These are phyloP conservation scores for Polypedilum pembai DNA, from an alignment of 1,140 invertebrate species.

Conservation along the genomic window DNA sequence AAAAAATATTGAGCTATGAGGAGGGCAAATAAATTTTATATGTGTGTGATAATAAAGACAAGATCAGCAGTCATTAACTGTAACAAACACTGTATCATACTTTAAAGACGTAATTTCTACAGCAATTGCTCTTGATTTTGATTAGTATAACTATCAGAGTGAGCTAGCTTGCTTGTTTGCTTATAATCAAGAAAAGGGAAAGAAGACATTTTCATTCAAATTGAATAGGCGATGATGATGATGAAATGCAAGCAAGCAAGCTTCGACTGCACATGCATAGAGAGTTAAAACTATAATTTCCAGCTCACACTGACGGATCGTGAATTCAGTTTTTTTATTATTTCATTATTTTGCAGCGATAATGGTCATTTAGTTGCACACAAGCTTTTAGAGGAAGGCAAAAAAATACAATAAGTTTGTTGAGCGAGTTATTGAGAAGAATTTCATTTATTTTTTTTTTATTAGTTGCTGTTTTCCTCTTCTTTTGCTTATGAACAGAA, in stretches of 20 bases:
- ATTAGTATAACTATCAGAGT: neutral
- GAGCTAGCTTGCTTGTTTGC: neutral
- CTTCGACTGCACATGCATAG: neutral
- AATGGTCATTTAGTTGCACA: slow-evolving; percentile 2
- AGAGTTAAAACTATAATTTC: neutral
- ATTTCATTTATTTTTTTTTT: neutral
- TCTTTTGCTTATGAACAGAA: too few species aligned
- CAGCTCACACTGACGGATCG: neutral
- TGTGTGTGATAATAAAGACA: neutral
- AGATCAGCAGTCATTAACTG: neutral
- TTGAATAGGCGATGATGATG: neutral
- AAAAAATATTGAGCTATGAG: too few species aligned
- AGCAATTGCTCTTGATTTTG: slow-evolving; percentile 23
- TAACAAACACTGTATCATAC: slow-evolving; percentile 14
- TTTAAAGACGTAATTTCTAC: slow-evolving; percentile 24
- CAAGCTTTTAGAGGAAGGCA: neutral
- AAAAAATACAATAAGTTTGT: too few species aligned
- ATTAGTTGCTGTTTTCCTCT: neutral
- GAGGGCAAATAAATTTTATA: too few species aligned
- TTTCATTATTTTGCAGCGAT: neutral
- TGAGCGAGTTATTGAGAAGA: too few species aligned
- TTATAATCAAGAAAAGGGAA: neutral
- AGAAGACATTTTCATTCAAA: neutral
- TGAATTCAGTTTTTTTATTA: neutral
- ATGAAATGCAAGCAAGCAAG: neutral